Evolutionary conservation across 2,113 vertebrate genomes (phyloP), one percentile per base, ranked within the genome.

Genomic region (Gnathonemus echidnorhynchus): DNA sequence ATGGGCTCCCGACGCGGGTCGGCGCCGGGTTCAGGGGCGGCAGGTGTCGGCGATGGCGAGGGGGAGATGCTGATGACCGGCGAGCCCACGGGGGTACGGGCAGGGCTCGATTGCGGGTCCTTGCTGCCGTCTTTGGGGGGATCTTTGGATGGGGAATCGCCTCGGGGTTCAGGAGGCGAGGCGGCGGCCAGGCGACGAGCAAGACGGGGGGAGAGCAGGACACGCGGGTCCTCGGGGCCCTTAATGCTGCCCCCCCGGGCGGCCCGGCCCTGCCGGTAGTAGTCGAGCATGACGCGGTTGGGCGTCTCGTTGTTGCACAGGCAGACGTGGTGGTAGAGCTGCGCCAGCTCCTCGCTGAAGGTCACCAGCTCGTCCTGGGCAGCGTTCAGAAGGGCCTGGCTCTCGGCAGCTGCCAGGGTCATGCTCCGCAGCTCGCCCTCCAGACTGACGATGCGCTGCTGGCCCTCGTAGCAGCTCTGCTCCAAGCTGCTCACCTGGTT

Each of bases 261-360:
- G 6, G 96, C 97, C 88, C 97, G 95, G 90, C 98, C 97, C 91
- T 99, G 98, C 92, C 98, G 96, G 90, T 99, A 99, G 93, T 98
- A 99, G 94, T 99, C 98, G 94, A 99, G 95, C 98, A 98, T 99
- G 88, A 99, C 97, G 13, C 98, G 97, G 93, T 98, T 98, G 5
- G 98, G 98, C 0, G 98, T 99, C 95, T 99, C 98, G 0, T 99
- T 99, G 93, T 99, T 99, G 95, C 98, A 99, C 88, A 99, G 95
- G 95, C 98, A 99, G 62, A 99, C 97, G 0, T 99, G 98, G 92
- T 99, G 98, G 93, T 99, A 99, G 24, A 99, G 97, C 95, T 99
- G 98, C 11, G 98, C 98, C 3, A 99, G 94, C 92, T 99, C 98
- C 94, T 99, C 98, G 0, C 98, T 99, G 74, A 99, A 97, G 0